These are phyloP conservation scores for Thamnaconus septentrionalis DNA, from an alignment of 2,113 vertebrate species.

Conservation along the genomic window DNA sequence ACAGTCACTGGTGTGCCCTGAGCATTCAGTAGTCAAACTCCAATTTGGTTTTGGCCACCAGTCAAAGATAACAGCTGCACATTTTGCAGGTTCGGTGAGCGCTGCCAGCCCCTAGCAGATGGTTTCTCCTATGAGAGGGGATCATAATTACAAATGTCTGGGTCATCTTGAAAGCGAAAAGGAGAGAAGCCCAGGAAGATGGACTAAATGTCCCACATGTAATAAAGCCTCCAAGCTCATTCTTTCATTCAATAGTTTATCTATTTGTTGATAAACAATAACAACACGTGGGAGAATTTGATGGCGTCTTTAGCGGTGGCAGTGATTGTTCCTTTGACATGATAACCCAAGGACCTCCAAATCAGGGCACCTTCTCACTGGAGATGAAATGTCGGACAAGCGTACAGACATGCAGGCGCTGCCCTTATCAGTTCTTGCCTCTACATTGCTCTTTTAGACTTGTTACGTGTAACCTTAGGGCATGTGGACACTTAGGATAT, in stretches of 20 bases:
- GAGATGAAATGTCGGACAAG: slow-evolving; percentile 14
- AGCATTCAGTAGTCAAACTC: not conserved
- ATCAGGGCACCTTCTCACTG: slow-evolving; percentile 13
- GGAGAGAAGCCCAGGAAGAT: no score
- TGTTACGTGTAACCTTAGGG: slow-evolving; percentile 45
- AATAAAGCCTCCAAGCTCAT: no score
- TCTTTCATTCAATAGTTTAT: no score
- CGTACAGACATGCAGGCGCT: slow-evolving; percentile 22
- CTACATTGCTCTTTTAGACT: slow-evolving; percentile 33
- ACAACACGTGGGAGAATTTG: no score
- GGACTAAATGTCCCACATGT: not conserved
- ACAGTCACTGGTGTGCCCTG: not conserved
- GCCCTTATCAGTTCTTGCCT: slow-evolving; percentile 24
- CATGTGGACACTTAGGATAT: slow-evolving; percentile 36
- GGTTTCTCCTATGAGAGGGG: slow-evolving; percentile 81
- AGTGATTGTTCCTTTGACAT: slow-evolving; percentile 12
- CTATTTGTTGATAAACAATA: no score
- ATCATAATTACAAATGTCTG: slow-evolving; percentile 90
- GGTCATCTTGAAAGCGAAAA: slow-evolving; percentile 81
- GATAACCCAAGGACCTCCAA: slow-evolving; percentile 7
- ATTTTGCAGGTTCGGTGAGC: slow-evolving; percentile 89
- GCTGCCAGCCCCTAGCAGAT: slow-evolving; percentile 83
- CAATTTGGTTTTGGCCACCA: slow-evolving; percentile 86
- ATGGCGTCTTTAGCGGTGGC: no score
- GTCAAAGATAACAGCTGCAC: slow-evolving; percentile 94